A percentile compares a stretch with the other conserved stretches of the same genome.
These are phyloP conservation scores for Drosophila merina DNA, from an alignment of 2,888 invertebrate genomes.

Conservation along the genomic window DNA sequence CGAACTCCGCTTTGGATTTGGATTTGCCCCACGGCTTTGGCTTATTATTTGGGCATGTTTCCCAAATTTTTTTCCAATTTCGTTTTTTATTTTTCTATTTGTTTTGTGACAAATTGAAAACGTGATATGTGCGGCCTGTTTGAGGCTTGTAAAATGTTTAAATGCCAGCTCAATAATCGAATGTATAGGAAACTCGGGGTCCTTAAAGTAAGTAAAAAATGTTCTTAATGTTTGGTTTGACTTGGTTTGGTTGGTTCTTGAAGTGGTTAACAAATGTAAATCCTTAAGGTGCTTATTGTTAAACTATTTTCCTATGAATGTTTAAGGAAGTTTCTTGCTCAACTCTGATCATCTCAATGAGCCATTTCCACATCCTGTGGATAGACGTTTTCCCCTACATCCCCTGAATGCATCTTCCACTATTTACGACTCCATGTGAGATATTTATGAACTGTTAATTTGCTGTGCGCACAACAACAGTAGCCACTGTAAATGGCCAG, in stretches of 20 bases:
- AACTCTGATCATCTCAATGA: constrained; percentile 15
- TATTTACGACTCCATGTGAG: constrained; percentile 63
- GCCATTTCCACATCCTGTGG: background rate
- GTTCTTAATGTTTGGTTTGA: background rate
- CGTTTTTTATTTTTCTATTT: constrained; percentile 11
- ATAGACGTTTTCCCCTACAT: background rate
- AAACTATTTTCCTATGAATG: background rate
- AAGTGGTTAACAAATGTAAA: constrained; percentile 2
- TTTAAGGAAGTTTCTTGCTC: background rate
- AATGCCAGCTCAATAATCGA: constrained; percentile 16
- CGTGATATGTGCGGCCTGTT: constrained; percentile 50
- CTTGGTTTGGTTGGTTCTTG: background rate
- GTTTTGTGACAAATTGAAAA: constrained; percentile 41
- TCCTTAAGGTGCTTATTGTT: background rate
- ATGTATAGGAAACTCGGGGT: constrained; percentile 12
- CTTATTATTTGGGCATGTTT: constrained; percentile 60
- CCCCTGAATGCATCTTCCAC: constrained; percentile 7
- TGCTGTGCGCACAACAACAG: constrained; percentile 38
- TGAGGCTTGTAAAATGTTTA: constrained; percentile 23
- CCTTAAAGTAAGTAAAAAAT: background rate
- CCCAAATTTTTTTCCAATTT: constrained; percentile 9
- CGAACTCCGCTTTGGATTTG: constrained; percentile 41
- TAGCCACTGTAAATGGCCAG: constrained; percentile 59
- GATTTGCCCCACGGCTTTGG: constrained; percentile 55
- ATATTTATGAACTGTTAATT: constrained; percentile 75